Conservation (phyloP, 2,797 vertebrate genomes). For the Gallinago solitaria region DNA sequence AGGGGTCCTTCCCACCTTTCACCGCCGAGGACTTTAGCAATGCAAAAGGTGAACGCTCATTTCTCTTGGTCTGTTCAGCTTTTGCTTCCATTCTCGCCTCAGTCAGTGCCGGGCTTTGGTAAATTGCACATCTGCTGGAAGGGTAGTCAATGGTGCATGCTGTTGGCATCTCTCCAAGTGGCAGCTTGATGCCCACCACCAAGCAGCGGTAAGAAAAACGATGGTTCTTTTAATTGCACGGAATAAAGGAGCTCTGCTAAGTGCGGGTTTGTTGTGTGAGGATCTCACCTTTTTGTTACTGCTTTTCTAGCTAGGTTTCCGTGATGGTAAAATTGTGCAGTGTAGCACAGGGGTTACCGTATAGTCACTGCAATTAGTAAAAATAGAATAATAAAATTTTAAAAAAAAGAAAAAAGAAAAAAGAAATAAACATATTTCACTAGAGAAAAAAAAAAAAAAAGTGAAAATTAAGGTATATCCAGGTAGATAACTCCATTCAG, state of each 20-base stretch:
- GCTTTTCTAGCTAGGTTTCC: background rate
- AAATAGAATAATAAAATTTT: background rate
- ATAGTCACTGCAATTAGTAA: background rate
- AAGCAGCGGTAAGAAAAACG: background rate
- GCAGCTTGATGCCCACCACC: background rate
- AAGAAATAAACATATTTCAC: background rate
- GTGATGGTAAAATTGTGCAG: background rate
- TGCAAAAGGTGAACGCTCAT: background rate
- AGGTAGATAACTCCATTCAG: background rate
- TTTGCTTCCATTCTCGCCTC: background rate
- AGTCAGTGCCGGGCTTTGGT: background rate
- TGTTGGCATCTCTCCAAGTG: constrained; percentile 35
- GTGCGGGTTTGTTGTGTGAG: background rate
- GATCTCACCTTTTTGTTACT: background rate
- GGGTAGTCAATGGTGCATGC: background rate
- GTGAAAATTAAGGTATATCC: background rate
- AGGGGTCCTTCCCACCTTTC: background rate
- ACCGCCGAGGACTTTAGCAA: background rate
- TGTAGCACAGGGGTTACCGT: background rate
- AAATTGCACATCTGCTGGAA: background rate
- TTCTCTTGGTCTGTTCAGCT: background rate
- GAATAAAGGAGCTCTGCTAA: background rate
- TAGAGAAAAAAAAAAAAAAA: background rate
- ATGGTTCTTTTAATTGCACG: constrained; percentile 26
- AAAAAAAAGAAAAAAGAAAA: too few relatives aligned